Percentiles rank a stretch among this genome's conserved stretches.
These are phyloP conservation scores for Rugalucina vietnamica DNA, from an alignment of 2,888 invertebrate species.

Conservation along the genomic window DNA sequence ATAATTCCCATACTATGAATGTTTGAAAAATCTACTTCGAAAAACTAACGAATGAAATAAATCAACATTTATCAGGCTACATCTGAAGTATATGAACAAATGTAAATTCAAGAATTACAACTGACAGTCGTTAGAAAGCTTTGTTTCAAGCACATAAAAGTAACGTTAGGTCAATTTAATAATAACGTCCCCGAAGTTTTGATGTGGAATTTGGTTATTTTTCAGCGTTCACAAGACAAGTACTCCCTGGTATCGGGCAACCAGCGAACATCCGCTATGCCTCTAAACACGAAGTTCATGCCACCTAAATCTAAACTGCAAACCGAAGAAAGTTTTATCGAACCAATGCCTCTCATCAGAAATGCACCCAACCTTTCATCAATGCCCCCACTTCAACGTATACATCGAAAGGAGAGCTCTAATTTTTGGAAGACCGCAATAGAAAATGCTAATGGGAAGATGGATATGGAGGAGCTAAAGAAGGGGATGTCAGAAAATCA, in stretches of 20 bases:
- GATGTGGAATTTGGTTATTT: conserved; percentile 7
- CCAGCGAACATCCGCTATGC: conserved; percentile 55
- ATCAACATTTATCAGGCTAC: too few species aligned
- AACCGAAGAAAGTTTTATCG: conserved; percentile 37
- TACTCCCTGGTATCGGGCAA: conserved; percentile 48
- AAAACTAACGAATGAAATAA: too few species aligned
- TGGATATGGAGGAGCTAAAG: conserved; percentile 58
- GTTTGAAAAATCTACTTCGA: too few species aligned
- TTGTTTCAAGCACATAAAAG: too few species aligned
- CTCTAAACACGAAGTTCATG: conserved; percentile 60
- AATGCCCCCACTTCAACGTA: conserved; percentile 65
- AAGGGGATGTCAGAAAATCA: conserved; percentile 61
- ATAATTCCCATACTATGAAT: too few species aligned
- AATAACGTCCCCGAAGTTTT: too few species aligned
- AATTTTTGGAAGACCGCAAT: conserved; percentile 62
- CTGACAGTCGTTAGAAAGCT: too few species aligned
- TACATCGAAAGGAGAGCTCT: conserved; percentile 60
- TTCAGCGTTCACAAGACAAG: conserved; percentile 58
- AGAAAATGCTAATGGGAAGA: conserved; percentile 54
- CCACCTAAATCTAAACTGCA: conserved; percentile 56
- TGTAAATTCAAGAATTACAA: too few species aligned
- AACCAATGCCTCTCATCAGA: conserved; percentile 58
- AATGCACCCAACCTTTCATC: conserved; percentile 52
- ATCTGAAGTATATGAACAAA: too few species aligned
- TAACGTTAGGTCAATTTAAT: too few species aligned